Base-by-base conservation (phyloP, 2,888 invertebrate species). In the Atherix ibis region DNA sequence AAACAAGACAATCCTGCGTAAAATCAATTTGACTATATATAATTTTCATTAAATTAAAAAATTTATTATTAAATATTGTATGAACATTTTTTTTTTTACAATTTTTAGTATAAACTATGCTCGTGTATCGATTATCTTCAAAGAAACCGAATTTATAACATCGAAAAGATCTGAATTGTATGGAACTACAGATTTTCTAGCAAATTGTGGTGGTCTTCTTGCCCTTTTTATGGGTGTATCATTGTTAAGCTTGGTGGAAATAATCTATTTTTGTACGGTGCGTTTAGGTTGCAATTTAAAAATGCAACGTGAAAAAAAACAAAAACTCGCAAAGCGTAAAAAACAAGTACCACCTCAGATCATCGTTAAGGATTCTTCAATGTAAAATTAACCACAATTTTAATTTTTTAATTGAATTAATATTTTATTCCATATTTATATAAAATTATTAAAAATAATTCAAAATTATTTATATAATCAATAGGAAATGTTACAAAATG, bases 101-200 rank as follows among this genome's bases (percentile, higher is more conserved):
- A 25, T 15, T 39, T 32, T 58, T 59, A 71, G 72, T 29, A 50
- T 64, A 16, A 58, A 65, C 44, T 64, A 68, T 56, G 65, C 77
- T 0, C 67, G 76, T 3, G 64, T 78, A 6, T 70, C 71, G 44
- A 67, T 79, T 30, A 78, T 75, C 58, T 79, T 78, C 59, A 79
- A 76, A 52, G 77, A 79, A 48, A 70, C 72, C 4, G 76, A 77
- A 50, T 77, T 76, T 46, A 67, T 76, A 18, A 72, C 75, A 1
- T 73, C 73, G 1, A 67, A 71, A 19, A 65, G 76, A 13, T 73
- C 74, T 1, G 77, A 77, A 47, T 58, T 77, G 6, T 76, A 74
- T 48, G 76, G 76, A 2, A 67, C 66, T 42, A 73, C 73, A 1
- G 76, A 77, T 49, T 77, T 77, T 50, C 61, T 76, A 24, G 76